These are phyloP conservation scores for Cuculus canorus DNA, from an alignment of 2,797 vertebrate genomes.

Conservation along the genomic window DNA sequence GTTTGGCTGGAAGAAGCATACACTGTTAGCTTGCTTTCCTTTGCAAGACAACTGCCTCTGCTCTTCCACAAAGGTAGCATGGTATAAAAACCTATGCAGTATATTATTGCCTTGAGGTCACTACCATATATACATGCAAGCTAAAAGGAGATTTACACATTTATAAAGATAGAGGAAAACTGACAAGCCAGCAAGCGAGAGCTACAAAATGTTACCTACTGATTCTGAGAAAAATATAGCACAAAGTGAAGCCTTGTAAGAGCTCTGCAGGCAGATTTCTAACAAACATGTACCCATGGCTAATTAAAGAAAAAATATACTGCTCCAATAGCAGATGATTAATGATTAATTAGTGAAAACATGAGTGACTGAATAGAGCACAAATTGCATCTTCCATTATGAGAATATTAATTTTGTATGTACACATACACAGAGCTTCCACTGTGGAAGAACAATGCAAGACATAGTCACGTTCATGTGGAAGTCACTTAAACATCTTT, in stretches of 20 bases:
- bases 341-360: conserved; percentile 68
- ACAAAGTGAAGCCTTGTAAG: not conserved
- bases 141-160: not conserved
- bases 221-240: not conserved
- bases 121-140: not conserved
- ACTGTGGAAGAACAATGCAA: not conserved
- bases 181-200: not conserved
- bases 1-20: not conserved
- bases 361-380: conserved; percentile 10
- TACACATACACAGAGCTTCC: not conserved
- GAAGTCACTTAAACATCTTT: not conserved
- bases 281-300: not conserved
- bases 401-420: conserved; percentile 33
- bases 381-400: conserved; percentile 37
- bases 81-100: not conserved
- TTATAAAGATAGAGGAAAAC: not conserved
- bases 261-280: conserved; percentile 27
- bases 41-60: not conserved
- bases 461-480: not conserved
- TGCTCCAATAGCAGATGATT: conserved; percentile 51
- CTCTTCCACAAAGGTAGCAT: not conserved
- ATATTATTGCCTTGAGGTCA: not conserved
- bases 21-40: not conserved
- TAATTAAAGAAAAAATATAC: conserved; percentile 49
- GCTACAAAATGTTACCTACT: not conserved